phyloP scores from a whole-genome alignment of 2,888 invertebrate species.

The Gandaritis pyraliata region DNA sequence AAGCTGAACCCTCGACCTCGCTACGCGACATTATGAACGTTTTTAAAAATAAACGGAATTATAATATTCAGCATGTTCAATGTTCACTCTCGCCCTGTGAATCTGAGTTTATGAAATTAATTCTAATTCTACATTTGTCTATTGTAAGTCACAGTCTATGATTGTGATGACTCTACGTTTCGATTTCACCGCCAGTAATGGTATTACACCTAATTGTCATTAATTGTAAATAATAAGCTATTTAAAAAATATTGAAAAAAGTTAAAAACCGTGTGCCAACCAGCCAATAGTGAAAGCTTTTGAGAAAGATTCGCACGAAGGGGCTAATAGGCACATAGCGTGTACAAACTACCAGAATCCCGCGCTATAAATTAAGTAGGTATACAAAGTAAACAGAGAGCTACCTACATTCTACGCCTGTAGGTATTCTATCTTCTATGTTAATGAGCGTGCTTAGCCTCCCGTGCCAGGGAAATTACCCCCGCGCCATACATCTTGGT shows the following conservation, averaged over 20 bases:
- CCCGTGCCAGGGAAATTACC: slow-evolving; percentile 26
- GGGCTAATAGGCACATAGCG: not conserved
- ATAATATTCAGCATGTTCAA: not conserved
- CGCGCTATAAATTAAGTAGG: slow-evolving; percentile 16
- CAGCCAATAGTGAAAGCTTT: too few relatives aligned
- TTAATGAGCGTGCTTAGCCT: slow-evolving; percentile 27
- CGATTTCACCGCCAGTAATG: too few relatives aligned
- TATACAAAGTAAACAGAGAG: slow-evolving; percentile 23
- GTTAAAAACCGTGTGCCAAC: too few relatives aligned
- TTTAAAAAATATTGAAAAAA: too few relatives aligned
- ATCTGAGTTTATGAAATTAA: too few relatives aligned
- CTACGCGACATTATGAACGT: slow-evolving; percentile 34
- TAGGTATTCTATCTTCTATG: slow-evolving; percentile 27
- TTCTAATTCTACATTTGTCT: too few relatives aligned
- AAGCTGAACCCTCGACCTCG: slow-evolving; percentile 62
- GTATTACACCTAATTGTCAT: too few relatives aligned
- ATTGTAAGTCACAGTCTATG: too few relatives aligned
- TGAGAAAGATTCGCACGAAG: not conserved
- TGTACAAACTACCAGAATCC: not conserved
- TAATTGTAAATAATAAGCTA: too few relatives aligned
- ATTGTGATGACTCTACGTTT: too few relatives aligned
- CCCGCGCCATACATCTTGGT: slow-evolving; percentile 13
- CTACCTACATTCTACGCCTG: not conserved
- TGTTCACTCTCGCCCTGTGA: slow-evolving; percentile 3
- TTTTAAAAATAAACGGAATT: slow-evolving; percentile 21